These are phyloP conservation scores for Halictus rubicundus DNA, from an alignment of 1,140 invertebrate genomes.

Conservation along the genomic window DNA sequence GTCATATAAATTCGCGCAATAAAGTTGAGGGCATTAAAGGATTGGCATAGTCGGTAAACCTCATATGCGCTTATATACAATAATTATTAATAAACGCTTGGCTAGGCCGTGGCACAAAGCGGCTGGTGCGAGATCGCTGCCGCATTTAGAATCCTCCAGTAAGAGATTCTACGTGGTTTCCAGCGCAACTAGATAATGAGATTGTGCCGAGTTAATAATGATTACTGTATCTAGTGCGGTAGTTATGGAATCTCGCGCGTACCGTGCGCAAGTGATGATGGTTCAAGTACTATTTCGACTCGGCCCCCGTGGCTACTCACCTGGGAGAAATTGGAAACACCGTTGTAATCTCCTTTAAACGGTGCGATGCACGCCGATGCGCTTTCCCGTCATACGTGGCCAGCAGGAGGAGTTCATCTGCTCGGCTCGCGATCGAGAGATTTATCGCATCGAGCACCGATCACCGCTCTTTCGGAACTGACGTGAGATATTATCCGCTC, in stretches of 20 bases:
- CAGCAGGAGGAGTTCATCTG: not conserved
- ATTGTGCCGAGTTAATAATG: slow-evolving; percentile 51
- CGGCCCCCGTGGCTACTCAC: not conserved
- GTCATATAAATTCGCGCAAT: not conserved
- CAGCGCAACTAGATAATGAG: slow-evolving; percentile 45
- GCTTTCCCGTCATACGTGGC: not conserved
- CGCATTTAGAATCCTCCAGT: slow-evolving; percentile 3
- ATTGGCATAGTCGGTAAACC: not conserved
- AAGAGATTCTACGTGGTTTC: slow-evolving; percentile 41
- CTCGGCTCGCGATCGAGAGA: not conserved
- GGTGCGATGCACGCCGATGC: not conserved
- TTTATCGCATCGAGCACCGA: not conserved
- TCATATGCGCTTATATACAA: slow-evolving; percentile 29
- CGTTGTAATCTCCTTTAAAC: not conserved
- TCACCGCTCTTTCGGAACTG: no score
- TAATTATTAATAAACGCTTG: slow-evolving; percentile 50
- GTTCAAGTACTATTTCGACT: slow-evolving; percentile 26
- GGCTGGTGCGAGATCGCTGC: slow-evolving; percentile 6
- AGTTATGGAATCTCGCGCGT: slow-evolving; percentile 1
- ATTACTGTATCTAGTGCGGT: slow-evolving; percentile 24
- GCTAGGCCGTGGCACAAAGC: not conserved
- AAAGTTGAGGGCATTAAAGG: not conserved
- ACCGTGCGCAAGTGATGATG: not conserved
- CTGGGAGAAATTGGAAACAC: slow-evolving; percentile 7
- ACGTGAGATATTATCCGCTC: no score